Evolutionary conservation across 1,140 invertebrate species (phyloP).

Genomic region (Acromyrmex echinatior): DNA sequence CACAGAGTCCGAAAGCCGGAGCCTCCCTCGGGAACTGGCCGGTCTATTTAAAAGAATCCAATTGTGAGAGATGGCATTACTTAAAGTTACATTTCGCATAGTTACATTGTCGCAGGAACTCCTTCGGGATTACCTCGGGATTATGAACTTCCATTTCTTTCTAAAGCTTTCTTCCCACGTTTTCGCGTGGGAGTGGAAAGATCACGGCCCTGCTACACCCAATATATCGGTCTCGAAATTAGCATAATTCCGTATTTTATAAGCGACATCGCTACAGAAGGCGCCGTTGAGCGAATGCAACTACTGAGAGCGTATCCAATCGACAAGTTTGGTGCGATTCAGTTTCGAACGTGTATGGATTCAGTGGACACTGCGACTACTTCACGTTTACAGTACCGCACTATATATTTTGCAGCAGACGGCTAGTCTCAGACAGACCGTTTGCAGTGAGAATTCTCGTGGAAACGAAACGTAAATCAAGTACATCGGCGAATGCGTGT

Average conservation of each 20-base stretch:
- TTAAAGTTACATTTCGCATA: constrained; percentile 75
- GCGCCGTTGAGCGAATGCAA: neutral
- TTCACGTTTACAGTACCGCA: constrained; percentile 15
- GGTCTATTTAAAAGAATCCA: constrained; percentile 78
- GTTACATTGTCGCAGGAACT: constrained; percentile 28
- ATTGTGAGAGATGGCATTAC: constrained; percentile 77
- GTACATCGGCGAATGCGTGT: constrained; percentile 36
- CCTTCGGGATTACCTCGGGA: constrained; percentile 1
- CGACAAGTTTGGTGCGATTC: constrained; percentile 27
- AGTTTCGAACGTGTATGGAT: constrained; percentile 33
- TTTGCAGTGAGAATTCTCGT: constrained; percentile 40
- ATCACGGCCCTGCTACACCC: constrained; percentile 11
- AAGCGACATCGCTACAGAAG: constrained; percentile 66
- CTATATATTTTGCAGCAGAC: constrained; percentile 26
- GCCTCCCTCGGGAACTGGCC: constrained; percentile 11
- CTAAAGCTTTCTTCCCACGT: neutral
- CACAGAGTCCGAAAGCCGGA: constrained; percentile 24
- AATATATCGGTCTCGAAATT: constrained; percentile 70
- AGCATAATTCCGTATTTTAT: constrained; percentile 82
- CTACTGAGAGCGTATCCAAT: constrained; percentile 23
- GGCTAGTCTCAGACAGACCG: constrained; percentile 37
- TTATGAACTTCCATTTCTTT: constrained; percentile 37
- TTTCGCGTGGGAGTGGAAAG: neutral
- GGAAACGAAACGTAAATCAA: constrained; percentile 55
- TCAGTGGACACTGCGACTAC: constrained; percentile 33